Evolutionary conservation across 2,797 vertebrate species (phyloP).

Genomic region (Molossus alvarezi): DNA sequence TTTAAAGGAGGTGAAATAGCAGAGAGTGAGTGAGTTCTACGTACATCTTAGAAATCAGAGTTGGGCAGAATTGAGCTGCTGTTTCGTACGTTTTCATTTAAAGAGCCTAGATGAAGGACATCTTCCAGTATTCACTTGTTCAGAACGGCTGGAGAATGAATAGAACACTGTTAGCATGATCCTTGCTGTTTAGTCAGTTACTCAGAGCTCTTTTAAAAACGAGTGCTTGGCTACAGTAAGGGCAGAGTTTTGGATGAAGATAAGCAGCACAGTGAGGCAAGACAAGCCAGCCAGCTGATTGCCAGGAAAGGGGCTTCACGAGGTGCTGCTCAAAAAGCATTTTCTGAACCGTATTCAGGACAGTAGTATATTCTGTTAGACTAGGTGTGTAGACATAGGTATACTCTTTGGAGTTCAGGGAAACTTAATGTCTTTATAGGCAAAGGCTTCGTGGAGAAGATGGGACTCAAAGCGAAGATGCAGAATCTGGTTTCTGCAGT

Average conservation of each 20-base stretch:
- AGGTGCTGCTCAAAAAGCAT: neutral
- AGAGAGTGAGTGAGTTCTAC: neutral
- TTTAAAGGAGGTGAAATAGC: neutral
- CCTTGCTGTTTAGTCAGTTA: conserved; percentile 4
- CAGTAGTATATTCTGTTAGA: neutral
- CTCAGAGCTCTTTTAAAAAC: neutral
- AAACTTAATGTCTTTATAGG: neutral
- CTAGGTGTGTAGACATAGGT: neutral
- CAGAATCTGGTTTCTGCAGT: neutral
- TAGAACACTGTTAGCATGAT: neutral
- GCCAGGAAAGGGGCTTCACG: neutral
- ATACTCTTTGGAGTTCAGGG: neutral
- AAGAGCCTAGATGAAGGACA: neutral
- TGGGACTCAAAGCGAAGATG: conserved; percentile 3
- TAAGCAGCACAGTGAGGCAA: neutral
- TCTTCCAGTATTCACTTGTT: neutral
- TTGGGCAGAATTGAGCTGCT: neutral
- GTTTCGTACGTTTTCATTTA: conserved; percentile 14
- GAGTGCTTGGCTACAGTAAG: neutral
- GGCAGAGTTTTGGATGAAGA: neutral
- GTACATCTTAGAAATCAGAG: neutral
- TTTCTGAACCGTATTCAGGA: conserved; percentile 18
- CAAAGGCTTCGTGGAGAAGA: neutral
- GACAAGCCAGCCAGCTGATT: neutral
- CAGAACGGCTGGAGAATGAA: neutral